Percentiles rank a stretch among this genome's conserved stretches.
Evolutionary conservation across 1,140 invertebrate genomes (phyloP).

Genomic region (Drosophila punjabiensis): DNA sequence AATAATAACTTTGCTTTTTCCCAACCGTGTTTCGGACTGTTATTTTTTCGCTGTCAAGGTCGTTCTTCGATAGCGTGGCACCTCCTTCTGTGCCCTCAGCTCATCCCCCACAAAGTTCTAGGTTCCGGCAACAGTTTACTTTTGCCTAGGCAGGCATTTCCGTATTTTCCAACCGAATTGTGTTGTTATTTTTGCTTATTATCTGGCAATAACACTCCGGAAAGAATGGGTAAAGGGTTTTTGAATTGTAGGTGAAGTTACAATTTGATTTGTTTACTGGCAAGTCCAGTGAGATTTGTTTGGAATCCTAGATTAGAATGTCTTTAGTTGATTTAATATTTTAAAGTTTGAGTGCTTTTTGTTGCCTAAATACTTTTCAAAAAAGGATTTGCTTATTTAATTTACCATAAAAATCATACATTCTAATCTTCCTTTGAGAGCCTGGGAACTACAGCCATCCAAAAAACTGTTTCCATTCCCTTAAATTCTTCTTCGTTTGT

Average conservation of each 20-base stretch:
- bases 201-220: constrained; percentile 6
- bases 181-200: constrained; percentile 15
- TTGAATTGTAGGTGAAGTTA: background rate
- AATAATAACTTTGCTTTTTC: constrained; percentile 43
- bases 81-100: background rate
- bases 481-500: constrained; percentile 35
- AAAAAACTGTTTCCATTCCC: background rate
- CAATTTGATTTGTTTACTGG: constrained; percentile 28
- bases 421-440: background rate
- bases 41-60: constrained; percentile 75
- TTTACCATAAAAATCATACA: background rate
- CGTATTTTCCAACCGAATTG: constrained; percentile 25
- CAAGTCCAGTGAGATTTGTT: background rate
- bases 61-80: constrained; percentile 56
- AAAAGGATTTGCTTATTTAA: too few relatives aligned
- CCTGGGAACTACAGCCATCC: background rate
- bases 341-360: background rate
- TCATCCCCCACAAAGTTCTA: background rate
- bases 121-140: constrained; percentile 43
- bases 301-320: too few relatives aligned
- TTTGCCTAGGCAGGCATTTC: constrained; percentile 26
- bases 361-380: background rate
- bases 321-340: background rate
- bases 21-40: constrained; percentile 36
- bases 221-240: background rate